Conservation (phyloP, 2,888 invertebrate species). For the Mamestra brassicae region DNA sequence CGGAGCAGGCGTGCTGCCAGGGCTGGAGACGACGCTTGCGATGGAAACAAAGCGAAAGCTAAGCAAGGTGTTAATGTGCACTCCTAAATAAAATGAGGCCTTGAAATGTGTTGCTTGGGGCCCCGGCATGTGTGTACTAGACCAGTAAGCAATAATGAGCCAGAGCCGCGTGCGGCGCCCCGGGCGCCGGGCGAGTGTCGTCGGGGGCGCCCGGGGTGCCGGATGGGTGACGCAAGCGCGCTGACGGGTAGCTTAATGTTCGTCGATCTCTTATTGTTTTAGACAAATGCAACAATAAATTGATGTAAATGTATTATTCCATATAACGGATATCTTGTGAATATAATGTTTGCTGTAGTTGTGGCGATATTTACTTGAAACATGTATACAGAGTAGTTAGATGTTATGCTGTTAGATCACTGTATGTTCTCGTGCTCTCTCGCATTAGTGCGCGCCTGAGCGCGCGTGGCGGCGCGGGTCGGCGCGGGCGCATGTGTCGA, state of each 20-base stretch:
- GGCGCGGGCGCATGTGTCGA: slow-evolving; percentile 9
- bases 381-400: slow-evolving; percentile 60
- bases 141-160: slow-evolving; percentile 68
- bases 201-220: background rate
- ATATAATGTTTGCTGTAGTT: slow-evolving; percentile 40
- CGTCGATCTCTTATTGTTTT: slow-evolving; percentile 37
- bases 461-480: background rate
- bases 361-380: slow-evolving; percentile 39
- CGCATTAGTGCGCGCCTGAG: slow-evolving; percentile 29
- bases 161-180: background rate
- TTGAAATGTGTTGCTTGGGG: slow-evolving; percentile 30
- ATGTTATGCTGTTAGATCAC: slow-evolving; percentile 60
- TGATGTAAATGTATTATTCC: slow-evolving; percentile 26
- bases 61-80: background rate
- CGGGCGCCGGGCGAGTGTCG: too few relatives aligned
- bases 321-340: slow-evolving; percentile 34
- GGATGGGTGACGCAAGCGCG: background rate
- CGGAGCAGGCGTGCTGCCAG: too few relatives aligned
- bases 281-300: slow-evolving; percentile 53
- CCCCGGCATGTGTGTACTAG: slow-evolving; percentile 43
- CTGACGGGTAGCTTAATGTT: slow-evolving; percentile 29
- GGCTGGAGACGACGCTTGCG: background rate
- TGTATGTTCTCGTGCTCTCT: slow-evolving; percentile 35
- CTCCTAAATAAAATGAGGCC: slow-evolving; percentile 39
- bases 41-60: slow-evolving; percentile 18